Evolutionary conservation across 2,113 vertebrate genomes (phyloP), one percentile per base, ranked within the genome.

Genomic region (Microcebus ravelobensis): DNA sequence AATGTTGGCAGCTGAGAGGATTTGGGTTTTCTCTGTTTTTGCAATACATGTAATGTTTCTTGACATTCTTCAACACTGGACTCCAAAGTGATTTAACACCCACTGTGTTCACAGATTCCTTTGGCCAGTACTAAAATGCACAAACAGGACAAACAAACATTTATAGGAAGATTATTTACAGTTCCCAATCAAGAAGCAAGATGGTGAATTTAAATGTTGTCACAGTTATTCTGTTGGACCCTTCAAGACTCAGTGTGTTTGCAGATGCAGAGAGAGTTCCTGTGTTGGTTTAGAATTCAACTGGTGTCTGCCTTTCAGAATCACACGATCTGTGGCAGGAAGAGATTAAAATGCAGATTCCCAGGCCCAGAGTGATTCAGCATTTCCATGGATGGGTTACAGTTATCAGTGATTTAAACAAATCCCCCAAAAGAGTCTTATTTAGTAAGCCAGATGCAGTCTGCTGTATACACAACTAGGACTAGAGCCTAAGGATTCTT

Each of bases 1-100:
- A 61, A 80, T 67, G 4, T 79, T 76, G 67, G 59, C 39, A 80
- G 70, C n/a, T 59, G 34, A 67, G 76, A 90, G 6, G 23, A 90
- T 61, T 77, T 77, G 11, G 9, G 6, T 17, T 52, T 77, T 84
- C 39, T 90, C 50, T 90, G 39, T 31, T 94, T 95, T 94, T 71
- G 11, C 27, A 83, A 68, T 73, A 59, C 9, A 20, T 65, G 52
- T 61, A 52, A 57, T 91, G 34, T 93, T 59, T 86, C 50, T 91
- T 88, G 93, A 52, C 42, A 50, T 91, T 84, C 87, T 71, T 96
- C 39, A 81, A 42, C 8, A 6, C 45, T 65, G 23, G 23, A 68
- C 36, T 81, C n/a, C 39, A 90, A 52, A 74, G 70, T 74, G 73
- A 77, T 87, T 96, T 89, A 89, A 87, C 92, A 65, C 50, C 70